Evolutionary conservation across 2,797 vertebrate genomes (phyloP).

Genomic region (Eurystomus glaucurus): DNA sequence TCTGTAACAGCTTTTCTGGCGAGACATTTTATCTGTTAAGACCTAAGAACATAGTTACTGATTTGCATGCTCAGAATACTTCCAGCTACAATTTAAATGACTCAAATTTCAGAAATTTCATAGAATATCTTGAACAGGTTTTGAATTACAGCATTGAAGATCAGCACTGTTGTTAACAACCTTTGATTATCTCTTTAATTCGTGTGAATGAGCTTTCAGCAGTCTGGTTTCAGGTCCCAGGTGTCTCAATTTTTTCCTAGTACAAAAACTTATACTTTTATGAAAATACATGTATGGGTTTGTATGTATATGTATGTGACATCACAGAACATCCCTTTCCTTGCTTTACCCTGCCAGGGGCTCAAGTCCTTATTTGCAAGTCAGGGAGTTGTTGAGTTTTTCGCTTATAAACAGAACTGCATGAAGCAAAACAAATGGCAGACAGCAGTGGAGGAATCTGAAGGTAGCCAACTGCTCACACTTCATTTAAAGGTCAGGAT

Average conservation of each 20-base stretch:
- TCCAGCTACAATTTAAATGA: neutral
- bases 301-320: fast-evolving
- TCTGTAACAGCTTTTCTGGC: neutral
- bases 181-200: neutral
- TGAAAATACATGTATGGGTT: neutral
- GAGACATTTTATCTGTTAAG: neutral
- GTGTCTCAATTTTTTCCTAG: neutral
- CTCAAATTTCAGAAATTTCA: neutral
- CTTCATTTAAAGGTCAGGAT: neutral
- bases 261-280: neutral
- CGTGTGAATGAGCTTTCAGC: fast-evolving
- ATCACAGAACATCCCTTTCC: neutral
- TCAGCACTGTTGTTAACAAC: neutral
- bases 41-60: neutral
- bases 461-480: neutral
- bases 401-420: neutral
- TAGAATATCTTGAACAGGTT: fast-evolving
- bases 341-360: neutral
- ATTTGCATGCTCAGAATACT: neutral
- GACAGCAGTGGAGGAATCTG: neutral
- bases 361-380: neutral
- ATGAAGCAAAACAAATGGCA: neutral
- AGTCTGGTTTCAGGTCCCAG: neutral
- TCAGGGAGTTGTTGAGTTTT: neutral
- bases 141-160: neutral